Conservation (phyloP, 2,888 invertebrate species). For the Aspidiotus destructor region DNA sequence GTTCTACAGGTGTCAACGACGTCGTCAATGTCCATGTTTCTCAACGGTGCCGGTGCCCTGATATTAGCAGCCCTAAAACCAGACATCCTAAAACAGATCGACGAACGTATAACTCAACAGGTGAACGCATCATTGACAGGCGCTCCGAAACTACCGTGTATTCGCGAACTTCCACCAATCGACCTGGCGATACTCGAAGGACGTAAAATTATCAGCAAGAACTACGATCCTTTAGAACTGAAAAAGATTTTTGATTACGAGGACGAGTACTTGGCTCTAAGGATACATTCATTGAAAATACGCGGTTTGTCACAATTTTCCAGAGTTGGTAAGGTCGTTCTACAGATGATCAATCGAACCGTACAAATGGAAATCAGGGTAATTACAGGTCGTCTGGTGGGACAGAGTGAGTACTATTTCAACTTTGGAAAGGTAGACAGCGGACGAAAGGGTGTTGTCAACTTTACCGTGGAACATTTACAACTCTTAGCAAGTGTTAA, state of each 20-base stretch:
- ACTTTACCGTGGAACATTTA: conserved; percentile 69
- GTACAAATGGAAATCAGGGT: conserved; percentile 57
- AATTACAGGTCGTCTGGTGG: conserved; percentile 67
- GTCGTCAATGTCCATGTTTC: conserved; percentile 42
- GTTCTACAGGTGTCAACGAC: not conserved
- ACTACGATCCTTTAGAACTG: conserved; percentile 58
- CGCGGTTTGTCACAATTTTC: conserved; percentile 71
- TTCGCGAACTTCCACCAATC: conserved; percentile 52
- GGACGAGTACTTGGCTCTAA: conserved; percentile 22
- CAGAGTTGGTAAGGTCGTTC: conserved; percentile 64
- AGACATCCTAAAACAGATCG: conserved; percentile 65
- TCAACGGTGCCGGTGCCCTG: conserved; percentile 69
- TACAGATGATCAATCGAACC: conserved; percentile 62
- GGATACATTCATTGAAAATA: conserved; percentile 40
- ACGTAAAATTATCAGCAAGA: conserved; percentile 54
- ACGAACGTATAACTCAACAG: conserved; percentile 59
- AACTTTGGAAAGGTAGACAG: conserved; percentile 48
- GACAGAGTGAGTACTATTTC: conserved; percentile 67
- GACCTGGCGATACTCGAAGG: conserved; percentile 71
- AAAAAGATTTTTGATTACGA: conserved; percentile 34
- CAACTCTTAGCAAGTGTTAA: conserved; percentile 54
- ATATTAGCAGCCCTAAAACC: conserved; percentile 81
- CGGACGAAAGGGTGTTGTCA: conserved; percentile 50
- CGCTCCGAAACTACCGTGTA: conserved; percentile 58
- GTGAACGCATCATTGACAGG: conserved; percentile 64